Evolutionary conservation across 2,888 invertebrate genomes (phyloP).

Genomic region (Peribatodes rhomboidaria): DNA sequence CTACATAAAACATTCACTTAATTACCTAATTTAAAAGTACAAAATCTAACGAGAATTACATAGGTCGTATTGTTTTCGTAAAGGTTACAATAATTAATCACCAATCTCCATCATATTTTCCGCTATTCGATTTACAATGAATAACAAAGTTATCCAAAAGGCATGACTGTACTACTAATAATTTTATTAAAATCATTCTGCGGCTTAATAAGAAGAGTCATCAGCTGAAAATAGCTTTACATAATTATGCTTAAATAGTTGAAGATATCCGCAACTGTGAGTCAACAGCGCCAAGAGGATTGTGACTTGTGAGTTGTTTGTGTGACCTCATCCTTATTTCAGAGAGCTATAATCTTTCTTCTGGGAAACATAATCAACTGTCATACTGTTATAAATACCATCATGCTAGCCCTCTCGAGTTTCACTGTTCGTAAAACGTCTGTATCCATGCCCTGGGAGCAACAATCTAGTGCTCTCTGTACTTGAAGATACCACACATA

Average conservation of each 20-base stretch:
- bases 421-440: constrained; percentile 25
- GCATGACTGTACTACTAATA: background rate
- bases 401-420: constrained; percentile 21
- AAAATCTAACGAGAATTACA: too few relatives aligned
- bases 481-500: background rate
- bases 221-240: constrained; percentile 15
- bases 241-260: constrained; percentile 11
- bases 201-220: background rate
- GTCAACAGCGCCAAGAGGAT: constrained; percentile 33
- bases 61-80: too few relatives aligned
- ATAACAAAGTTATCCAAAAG: background rate
- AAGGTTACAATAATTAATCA: too few relatives aligned
- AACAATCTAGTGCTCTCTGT: background rate
- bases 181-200: background rate
- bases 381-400: constrained; percentile 44
- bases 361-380: constrained; percentile 36
- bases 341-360: constrained; percentile 44
- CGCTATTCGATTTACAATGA: background rate
- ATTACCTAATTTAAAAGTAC: too few relatives aligned
- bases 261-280: constrained; percentile 40
- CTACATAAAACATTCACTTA: too few relatives aligned
- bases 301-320: constrained; percentile 31
- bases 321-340: constrained; percentile 54
- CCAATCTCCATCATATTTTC: too few relatives aligned
- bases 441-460: background rate